Conservation (phyloP, 2,113 vertebrate species). For the Bucco capensis region DNA sequence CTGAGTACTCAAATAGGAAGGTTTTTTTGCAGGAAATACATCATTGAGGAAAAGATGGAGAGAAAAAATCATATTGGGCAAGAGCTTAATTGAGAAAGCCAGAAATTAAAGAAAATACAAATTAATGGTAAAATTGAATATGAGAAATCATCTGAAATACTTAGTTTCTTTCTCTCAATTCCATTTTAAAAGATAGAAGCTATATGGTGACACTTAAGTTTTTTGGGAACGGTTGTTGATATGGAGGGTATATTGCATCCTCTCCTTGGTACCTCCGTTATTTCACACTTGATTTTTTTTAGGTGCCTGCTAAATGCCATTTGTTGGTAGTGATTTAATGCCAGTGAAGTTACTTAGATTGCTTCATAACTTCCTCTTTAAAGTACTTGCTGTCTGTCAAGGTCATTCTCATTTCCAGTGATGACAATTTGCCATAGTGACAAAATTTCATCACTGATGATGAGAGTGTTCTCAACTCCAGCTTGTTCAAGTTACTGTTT, state of each 20-base stretch:
- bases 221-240: neutral
- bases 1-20: neutral
- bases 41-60: neutral
- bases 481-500: neutral
- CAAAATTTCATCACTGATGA: neutral
- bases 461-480: neutral
- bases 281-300: neutral
- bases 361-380: neutral
- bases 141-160: neutral
- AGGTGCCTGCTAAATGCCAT: neutral
- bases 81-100: neutral
- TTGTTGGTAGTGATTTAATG: neutral
- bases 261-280: neutral
- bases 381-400: neutral
- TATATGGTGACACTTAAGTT: neutral
- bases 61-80: rapidly evolving
- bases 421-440: neutral
- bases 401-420: neutral
- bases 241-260: neutral
- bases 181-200: neutral
- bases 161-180: neutral
- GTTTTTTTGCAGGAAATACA: neutral
- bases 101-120: neutral
- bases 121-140: neutral
- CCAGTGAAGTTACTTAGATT: neutral